Percentiles rank a stretch among this genome's conserved stretches.
phyloP scores from a whole-genome alignment of 1,140 invertebrate genomes.

The Dendrolimus punctatus region DNA sequence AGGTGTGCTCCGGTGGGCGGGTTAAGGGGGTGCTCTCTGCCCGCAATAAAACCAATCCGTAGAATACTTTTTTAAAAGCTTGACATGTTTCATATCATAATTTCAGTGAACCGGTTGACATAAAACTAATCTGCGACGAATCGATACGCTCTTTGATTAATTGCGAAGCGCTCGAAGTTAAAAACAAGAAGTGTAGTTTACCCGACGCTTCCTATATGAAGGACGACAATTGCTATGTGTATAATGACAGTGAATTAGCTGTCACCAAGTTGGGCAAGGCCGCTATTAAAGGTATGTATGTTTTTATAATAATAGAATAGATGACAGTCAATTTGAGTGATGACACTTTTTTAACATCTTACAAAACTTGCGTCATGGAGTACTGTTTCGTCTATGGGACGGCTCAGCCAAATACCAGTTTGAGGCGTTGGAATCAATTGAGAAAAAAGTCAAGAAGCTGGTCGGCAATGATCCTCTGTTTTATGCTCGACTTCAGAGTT shows the following conservation, averaged over 20 bases:
- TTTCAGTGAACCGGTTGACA: too few species aligned
- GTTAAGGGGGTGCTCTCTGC: too few species aligned
- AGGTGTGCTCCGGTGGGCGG: too few species aligned
- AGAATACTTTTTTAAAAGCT: background rate
- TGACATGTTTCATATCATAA: too few species aligned
- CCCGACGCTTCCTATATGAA: background rate
- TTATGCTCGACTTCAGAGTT: background rate
- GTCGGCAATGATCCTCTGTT: too few species aligned
- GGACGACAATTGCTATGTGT: conserved; percentile 7
- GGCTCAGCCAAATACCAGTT: background rate
- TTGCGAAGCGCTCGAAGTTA: conserved; percentile 64
- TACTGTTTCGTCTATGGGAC: too few species aligned
- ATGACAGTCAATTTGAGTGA: background rate
- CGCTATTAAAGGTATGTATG: conserved; percentile 82
- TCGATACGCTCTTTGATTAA: conserved; percentile 75
- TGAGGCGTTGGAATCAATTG: too few species aligned
- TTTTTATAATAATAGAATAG: background rate
- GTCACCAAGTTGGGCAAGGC: conserved; percentile 84
- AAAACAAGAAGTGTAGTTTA: background rate
- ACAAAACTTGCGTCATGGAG: too few species aligned
- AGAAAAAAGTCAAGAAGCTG: too few species aligned
- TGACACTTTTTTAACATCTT: background rate
- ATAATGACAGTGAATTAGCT: conserved; percentile 67
- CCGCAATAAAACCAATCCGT: background rate
- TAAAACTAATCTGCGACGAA: conserved; percentile 65